Percentiles rank a stretch among this genome's conserved stretches.
These are phyloP conservation scores for Natrix natrix DNA, from an alignment of 2,797 vertebrate genomes.

Conservation along the genomic window DNA sequence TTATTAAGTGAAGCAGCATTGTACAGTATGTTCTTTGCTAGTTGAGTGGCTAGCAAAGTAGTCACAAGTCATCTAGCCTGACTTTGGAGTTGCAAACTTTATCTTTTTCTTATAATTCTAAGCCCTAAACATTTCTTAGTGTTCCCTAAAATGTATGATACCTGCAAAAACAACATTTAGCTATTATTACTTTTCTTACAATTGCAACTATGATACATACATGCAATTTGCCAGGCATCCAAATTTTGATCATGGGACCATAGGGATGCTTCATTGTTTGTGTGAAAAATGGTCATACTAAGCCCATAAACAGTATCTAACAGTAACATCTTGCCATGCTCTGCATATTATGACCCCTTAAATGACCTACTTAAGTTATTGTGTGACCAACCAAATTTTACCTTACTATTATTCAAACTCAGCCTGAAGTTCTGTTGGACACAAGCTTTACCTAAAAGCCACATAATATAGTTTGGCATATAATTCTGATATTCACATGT, in stretches of 20 bases:
- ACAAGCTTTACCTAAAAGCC: neutral
- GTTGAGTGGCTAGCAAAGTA: too few species aligned
- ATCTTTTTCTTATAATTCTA: too few species aligned
- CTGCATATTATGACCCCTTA: neutral
- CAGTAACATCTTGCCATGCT: neutral
- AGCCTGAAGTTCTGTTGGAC: neutral
- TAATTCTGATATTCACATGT: neutral
- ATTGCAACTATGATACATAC: neutral
- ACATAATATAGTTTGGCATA: neutral
- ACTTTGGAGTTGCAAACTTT: too few species aligned
- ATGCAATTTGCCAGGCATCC: neutral
- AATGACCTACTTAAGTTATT: neutral
- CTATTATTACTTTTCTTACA: too few species aligned
- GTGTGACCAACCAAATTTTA: neutral
- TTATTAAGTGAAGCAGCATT: too few species aligned
- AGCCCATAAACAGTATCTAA: neutral
- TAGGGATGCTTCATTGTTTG: neutral
- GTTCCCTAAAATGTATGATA: too few species aligned
- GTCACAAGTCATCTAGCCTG: too few species aligned
- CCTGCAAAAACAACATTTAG: too few species aligned
- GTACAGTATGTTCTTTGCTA: too few species aligned
- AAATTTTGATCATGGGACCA: neutral
- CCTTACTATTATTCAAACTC: neutral
- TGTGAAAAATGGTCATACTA: neutral
- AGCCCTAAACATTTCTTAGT: too few species aligned